phyloP scores from a whole-genome alignment of 2,113 vertebrate genomes.

The Labeo catla region DNA sequence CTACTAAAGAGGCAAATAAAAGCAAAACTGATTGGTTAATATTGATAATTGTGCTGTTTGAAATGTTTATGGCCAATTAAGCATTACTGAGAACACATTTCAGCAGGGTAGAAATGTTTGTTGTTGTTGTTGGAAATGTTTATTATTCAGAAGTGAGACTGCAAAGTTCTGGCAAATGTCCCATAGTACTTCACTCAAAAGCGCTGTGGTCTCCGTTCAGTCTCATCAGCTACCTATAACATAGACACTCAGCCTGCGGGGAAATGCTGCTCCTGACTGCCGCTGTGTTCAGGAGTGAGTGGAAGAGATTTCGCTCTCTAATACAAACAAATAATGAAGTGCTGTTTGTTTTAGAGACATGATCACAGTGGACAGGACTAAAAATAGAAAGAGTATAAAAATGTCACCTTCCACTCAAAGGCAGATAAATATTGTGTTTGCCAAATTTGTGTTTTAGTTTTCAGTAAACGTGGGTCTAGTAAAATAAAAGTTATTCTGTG shows the following conservation, averaged over 20 bases:
- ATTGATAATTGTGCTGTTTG: background rate
- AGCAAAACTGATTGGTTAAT: background rate
- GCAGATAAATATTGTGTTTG: background rate
- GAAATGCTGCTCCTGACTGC: background rate
- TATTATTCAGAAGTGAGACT: background rate
- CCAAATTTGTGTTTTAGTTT: background rate
- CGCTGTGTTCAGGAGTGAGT: background rate
- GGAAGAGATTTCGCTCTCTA: background rate
- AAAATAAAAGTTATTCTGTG: background rate
- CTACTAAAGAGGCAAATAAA: background rate
- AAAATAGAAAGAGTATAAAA: background rate
- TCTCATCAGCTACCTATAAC: slow-evolving; percentile 22
- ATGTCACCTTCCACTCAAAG: background rate
- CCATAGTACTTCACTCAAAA: background rate
- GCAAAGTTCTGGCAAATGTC: background rate
- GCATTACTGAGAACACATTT: background rate
- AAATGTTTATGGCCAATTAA: background rate
- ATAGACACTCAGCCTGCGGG: background rate
- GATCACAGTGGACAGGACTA: background rate
- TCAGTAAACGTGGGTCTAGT: background rate
- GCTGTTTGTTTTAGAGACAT: slow-evolving; percentile 25
- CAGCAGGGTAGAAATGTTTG: background rate
- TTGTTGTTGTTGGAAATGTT: background rate
- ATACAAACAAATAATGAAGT: slow-evolving; percentile 7
- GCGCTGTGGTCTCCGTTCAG: background rate